A percentile compares a stretch with the other conserved stretches of the same genome.
Evolutionary conservation across 2,113 vertebrate species (phyloP).

Genomic region (Menidia beryllina): DNA sequence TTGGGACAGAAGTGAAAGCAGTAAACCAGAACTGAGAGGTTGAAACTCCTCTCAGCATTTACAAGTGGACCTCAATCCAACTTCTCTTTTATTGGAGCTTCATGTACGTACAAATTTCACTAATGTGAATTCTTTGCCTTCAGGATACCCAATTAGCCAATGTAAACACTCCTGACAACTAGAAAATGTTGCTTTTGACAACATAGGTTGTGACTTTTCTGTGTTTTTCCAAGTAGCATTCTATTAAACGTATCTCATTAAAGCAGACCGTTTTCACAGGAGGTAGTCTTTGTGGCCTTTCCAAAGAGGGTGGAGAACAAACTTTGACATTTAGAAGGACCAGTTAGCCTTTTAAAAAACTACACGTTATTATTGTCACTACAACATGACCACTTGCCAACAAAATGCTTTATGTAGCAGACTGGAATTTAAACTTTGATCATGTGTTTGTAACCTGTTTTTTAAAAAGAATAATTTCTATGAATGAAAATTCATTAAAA

Average conservation of each 20-base stretch:
- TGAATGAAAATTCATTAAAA: too few relatives aligned
- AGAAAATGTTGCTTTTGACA: background rate
- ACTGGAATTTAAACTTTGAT: background rate
- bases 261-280: background rate
- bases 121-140: slow-evolving; percentile 35
- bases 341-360: slow-evolving; percentile 12
- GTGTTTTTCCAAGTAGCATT: background rate
- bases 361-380: background rate
- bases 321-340: slow-evolving; percentile 43
- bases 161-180: slow-evolving; percentile 18
- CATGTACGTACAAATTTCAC: background rate
- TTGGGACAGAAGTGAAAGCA: slow-evolving; percentile 30
- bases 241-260: slow-evolving; percentile 18
- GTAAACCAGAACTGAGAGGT: slow-evolving; percentile 28
- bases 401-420: background rate
- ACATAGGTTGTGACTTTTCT: slow-evolving; percentile 3
- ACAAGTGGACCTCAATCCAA: slow-evolving; percentile 12
- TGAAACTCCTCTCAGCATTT: slow-evolving; percentile 18
- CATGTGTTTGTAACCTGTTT: background rate
- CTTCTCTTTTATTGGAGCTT: slow-evolving; percentile 33
- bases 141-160: slow-evolving; percentile 40
- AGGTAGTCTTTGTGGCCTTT: background rate
- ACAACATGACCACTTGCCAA: background rate
- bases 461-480: too few relatives aligned
- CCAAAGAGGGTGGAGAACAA: slow-evolving; percentile 15